Evolutionary conservation across 2,888 invertebrate species (phyloP).

Genomic region (Leptopilina myrica): DNA sequence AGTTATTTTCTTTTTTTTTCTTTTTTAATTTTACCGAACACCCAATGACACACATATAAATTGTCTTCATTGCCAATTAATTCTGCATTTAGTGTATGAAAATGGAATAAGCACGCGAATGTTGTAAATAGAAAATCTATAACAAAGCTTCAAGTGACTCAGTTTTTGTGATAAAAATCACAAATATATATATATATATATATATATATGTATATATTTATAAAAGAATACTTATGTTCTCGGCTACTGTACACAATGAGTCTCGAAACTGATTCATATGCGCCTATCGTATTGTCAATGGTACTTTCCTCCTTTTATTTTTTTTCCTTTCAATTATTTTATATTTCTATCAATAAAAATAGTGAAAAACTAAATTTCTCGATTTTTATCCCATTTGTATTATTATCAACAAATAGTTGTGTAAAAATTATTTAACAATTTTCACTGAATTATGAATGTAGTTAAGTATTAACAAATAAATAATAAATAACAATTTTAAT

Average conservation of each 20-base stretch:
- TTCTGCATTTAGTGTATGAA: conserved; percentile 19
- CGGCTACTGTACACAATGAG: background rate
- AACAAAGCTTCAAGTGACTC: conserved; percentile 24
- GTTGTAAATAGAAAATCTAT: conserved; percentile 12
- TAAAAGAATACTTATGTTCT: background rate
- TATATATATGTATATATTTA: too few relatives aligned
- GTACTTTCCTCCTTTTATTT: background rate
- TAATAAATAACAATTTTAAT: too few relatives aligned
- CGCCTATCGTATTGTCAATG: background rate
- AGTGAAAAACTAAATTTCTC: too few relatives aligned
- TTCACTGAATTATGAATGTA: too few relatives aligned
- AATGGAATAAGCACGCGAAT: conserved; percentile 4
- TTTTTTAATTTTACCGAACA: background rate
- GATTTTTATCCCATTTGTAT: too few relatives aligned
- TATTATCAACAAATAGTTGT: too few relatives aligned
- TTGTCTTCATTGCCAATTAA: conserved; percentile 16
- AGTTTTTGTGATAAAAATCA: conserved; percentile 26
- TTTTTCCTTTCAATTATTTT: background rate
- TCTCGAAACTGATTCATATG: background rate
- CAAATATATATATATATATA: background rate
- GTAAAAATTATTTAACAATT: too few relatives aligned
- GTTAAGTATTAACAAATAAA: too few relatives aligned
- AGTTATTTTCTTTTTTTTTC: background rate
- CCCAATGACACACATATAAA: background rate
- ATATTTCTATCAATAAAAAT: too few relatives aligned